These are phyloP conservation scores for Tetramorium alpestre DNA, from an alignment of 1,140 invertebrate species.

Conservation along the genomic window DNA sequence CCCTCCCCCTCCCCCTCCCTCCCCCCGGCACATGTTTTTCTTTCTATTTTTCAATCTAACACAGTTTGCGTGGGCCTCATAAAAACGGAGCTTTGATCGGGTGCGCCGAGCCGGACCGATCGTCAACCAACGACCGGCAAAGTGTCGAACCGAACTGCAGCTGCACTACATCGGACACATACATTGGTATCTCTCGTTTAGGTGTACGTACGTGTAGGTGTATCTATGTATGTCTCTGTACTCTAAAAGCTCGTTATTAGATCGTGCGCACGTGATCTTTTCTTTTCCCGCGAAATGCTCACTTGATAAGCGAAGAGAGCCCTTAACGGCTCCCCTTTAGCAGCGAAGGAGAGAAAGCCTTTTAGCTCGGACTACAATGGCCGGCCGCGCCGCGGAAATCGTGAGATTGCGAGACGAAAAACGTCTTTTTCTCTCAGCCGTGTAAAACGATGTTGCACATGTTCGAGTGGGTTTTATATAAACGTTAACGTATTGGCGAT, in stretches of 20 bases:
- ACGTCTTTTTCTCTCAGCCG: neutral
- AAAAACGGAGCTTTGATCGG: conserved; percentile 64
- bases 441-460: neutral
- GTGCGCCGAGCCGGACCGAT: conserved; percentile 42
- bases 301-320: conserved; percentile 56
- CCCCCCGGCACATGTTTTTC: neutral
- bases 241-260: conserved; percentile 55
- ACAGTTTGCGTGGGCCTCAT: conserved; percentile 33
- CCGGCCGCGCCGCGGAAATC: conserved; percentile 32
- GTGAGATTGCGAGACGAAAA: conserved; percentile 38
- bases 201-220: too few species aligned
- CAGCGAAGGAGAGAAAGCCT: conserved; percentile 17
- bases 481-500: conserved; percentile 1
- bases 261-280: conserved; percentile 56
- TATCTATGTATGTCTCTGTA: neutral
- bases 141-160: conserved; percentile 46
- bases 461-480: neutral
- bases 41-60: conserved; percentile 37
- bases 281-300: conserved; percentile 45
- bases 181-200: neutral
- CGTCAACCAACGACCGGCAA: conserved; percentile 35
- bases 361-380: conserved; percentile 34
- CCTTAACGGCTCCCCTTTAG: conserved; percentile 35
- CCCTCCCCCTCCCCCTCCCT: too few species aligned
- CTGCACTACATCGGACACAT: neutral